Evolutionary conservation across 1,140 invertebrate species (phyloP).

Genomic region (Onthophagus taurus): DNA sequence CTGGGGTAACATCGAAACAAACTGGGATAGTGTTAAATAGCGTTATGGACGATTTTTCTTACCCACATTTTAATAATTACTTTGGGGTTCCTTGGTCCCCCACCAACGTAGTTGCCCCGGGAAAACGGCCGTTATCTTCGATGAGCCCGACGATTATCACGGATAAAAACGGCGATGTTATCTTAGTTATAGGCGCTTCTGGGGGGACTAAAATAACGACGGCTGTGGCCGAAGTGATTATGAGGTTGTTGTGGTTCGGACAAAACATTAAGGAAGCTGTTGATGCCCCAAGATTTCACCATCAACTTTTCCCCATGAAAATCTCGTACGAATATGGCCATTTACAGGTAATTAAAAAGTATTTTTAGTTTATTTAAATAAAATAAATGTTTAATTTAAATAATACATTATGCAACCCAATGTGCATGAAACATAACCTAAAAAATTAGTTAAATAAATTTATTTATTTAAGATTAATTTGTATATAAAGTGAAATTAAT

Average conservation of each 20-base stretch:
- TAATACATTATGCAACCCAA: too few species aligned
- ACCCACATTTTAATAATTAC: slow-evolving; percentile 62
- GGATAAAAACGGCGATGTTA: slow-evolving; percentile 60
- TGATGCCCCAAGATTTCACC: slow-evolving; percentile 27
- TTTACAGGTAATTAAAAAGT: slow-evolving; percentile 55
- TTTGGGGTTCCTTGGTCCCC: slow-evolving; percentile 59
- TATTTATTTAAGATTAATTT: neutral
- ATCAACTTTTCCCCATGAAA: slow-evolving; percentile 61
- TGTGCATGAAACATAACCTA: too few species aligned
- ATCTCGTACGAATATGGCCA: slow-evolving; percentile 53
- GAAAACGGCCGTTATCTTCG: slow-evolving; percentile 84
- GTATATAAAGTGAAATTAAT: slow-evolving; percentile 40
- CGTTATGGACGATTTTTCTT: slow-evolving; percentile 93
- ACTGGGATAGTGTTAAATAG: slow-evolving; percentile 92
- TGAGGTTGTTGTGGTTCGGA: slow-evolving; percentile 26
- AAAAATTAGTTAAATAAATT: too few species aligned
- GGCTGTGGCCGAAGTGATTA: slow-evolving; percentile 55
- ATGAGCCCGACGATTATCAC: slow-evolving; percentile 82
- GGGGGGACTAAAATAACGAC: slow-evolving; percentile 88
- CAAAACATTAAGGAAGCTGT: slow-evolving; percentile 24
- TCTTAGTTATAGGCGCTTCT: slow-evolving; percentile 78
- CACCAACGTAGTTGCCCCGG: slow-evolving; percentile 68
- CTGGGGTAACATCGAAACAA: slow-evolving; percentile 58
- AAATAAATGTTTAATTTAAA: too few species aligned
- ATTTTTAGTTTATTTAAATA: too few species aligned